Evolutionary conservation across 2,797 vertebrate genomes (phyloP).

Genomic region (Falco novaeseelandiae): DNA sequence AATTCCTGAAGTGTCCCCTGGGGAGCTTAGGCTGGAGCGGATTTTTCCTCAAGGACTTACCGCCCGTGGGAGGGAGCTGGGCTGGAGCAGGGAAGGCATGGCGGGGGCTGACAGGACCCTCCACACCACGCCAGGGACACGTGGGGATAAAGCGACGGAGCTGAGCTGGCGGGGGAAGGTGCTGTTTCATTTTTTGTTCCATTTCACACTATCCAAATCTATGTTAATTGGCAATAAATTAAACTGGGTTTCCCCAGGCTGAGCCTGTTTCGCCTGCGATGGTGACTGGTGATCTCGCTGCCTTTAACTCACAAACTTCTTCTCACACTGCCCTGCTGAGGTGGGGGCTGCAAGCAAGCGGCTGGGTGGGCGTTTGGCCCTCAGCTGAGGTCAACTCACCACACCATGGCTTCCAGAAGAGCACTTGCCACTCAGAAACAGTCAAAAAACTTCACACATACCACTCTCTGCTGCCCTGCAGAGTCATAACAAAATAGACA

Average conservation of each 20-base stretch:
- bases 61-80: background rate
- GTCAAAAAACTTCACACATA: constrained; percentile 42
- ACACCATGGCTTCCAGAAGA: constrained; percentile 20
- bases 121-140: background rate
- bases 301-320: background rate
- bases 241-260: no score
- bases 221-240: no score
- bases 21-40: background rate
- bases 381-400: background rate
- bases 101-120: no score
- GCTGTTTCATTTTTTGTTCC: background rate
- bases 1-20: background rate
- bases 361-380: background rate
- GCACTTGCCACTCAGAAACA: constrained; percentile 18
- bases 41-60: background rate
- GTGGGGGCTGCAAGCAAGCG: accelerated
- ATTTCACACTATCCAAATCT: background rate
- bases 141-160: background rate
- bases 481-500: background rate
- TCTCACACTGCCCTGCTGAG: background rate
- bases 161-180: accelerated
- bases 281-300: background rate
- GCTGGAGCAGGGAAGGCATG: background rate
- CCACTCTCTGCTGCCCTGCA: constrained; percentile 2
- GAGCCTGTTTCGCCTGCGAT: no score